Evolutionary conservation across 1,140 invertebrate species (phyloP).

Genomic region (Dendroctonus valens): DNA sequence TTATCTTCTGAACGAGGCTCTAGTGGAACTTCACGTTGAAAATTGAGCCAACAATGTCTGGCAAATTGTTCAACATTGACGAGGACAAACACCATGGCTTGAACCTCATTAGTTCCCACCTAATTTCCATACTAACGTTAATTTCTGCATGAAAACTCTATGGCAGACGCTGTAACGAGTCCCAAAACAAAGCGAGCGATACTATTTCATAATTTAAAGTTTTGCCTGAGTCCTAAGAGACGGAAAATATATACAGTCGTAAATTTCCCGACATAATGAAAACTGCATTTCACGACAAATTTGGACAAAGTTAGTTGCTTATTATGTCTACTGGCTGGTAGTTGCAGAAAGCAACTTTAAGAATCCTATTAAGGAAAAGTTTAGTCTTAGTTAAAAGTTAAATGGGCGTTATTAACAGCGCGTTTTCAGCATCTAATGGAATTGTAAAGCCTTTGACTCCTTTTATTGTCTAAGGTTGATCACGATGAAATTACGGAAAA

Average conservation of each 20-base stretch:
- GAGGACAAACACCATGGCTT: too few relatives aligned
- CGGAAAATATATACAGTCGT: constrained; percentile 15
- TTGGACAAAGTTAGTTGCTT: constrained; percentile 23
- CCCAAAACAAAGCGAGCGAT: constrained; percentile 16
- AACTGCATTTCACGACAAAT: constrained; percentile 28
- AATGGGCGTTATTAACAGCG: constrained; percentile 15
- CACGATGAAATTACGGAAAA: too few relatives aligned
- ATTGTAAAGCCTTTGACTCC: too few relatives aligned
- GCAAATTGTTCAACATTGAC: too few relatives aligned
- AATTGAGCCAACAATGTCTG: too few relatives aligned
- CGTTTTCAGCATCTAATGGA: not conserved
- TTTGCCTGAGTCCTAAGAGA: constrained; percentile 16
- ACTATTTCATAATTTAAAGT: constrained; percentile 25
- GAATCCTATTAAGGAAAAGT: constrained; percentile 16
- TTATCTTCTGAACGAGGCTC: too few relatives aligned
- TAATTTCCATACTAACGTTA: not conserved
- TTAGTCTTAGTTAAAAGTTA: constrained; percentile 19
- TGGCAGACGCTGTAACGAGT: constrained; percentile 4
- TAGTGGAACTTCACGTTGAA: too few relatives aligned
- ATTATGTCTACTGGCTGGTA: constrained; percentile 13
- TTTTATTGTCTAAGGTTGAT: too few relatives aligned
- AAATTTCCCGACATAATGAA: constrained; percentile 23
- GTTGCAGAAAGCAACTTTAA: constrained; percentile 10
- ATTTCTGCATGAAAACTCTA: constrained; percentile 15
- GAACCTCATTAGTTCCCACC: too few relatives aligned